phyloP scores from a whole-genome alignment of 2,888 invertebrate species.

The Cephus rjabovi region DNA sequence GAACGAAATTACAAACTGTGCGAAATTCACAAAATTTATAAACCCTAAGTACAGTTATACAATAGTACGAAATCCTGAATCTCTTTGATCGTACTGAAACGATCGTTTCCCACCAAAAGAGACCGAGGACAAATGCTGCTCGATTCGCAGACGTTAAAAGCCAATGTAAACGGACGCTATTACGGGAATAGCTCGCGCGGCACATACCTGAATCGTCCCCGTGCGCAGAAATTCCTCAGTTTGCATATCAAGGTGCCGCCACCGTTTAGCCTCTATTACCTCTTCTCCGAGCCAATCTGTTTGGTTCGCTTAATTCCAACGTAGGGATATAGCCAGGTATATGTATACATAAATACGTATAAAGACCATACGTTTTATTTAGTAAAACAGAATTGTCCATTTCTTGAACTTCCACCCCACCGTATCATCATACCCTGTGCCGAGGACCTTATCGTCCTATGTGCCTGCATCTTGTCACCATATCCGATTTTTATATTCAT shows the following conservation, averaged over 20 bases:
- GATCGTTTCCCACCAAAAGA: background rate
- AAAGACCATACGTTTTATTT: background rate
- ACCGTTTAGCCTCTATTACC: conserved; percentile 59
- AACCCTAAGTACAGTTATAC: background rate
- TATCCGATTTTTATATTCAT: background rate
- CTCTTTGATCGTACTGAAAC: background rate
- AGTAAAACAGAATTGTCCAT: background rate
- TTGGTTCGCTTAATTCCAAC: conserved; percentile 17
- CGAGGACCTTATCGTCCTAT: background rate
- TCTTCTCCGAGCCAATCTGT: conserved; percentile 27
- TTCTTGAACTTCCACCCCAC: background rate
- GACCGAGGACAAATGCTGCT: conserved; percentile 48
- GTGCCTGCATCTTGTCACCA: background rate
- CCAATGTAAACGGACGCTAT: conserved; percentile 42
- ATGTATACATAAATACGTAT: background rate
- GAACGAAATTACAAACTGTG: background rate
- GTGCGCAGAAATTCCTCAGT: conserved; percentile 52
- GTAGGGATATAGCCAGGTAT: background rate
- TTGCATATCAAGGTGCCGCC: conserved; percentile 62
- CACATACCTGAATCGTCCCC: conserved; percentile 17
- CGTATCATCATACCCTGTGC: background rate
- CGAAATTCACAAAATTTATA: background rate
- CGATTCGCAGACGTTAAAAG: conserved; percentile 31
- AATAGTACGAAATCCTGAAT: background rate
- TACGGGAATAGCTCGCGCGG: conserved; percentile 17